phyloP scores from a whole-genome alignment of 2,797 vertebrate species.

The Helostoma temminkii region DNA sequence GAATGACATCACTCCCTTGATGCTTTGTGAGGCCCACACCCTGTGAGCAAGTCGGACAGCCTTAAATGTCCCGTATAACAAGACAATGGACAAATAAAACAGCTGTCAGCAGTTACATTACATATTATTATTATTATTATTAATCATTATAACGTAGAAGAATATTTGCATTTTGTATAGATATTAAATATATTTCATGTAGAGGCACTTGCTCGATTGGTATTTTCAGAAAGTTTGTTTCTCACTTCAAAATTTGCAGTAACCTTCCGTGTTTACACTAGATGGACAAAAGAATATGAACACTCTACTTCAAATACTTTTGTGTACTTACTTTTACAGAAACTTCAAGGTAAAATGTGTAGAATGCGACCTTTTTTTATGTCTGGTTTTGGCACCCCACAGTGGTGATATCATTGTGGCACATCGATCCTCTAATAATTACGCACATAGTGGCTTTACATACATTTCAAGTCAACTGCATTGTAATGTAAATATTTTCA shows the following conservation, averaged over 20 bases:
- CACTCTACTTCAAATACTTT: neutral
- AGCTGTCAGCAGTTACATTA: slow-evolving; percentile 9
- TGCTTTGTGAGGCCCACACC: slow-evolving; percentile 69
- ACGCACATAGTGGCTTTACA: too few species aligned
- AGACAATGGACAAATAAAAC: slow-evolving; percentile 12
- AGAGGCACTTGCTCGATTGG: neutral
- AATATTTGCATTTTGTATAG: neutral
- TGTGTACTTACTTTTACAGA: neutral
- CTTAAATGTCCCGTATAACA: slow-evolving; percentile 14
- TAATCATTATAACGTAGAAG: neutral
- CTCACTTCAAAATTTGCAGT: neutral
- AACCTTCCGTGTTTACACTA: neutral
- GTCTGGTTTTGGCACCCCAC: neutral
- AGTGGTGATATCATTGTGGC: neutral
- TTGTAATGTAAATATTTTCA: neutral
- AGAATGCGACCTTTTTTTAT: neutral
- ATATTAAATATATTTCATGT: neutral
- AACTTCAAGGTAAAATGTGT: too few species aligned
- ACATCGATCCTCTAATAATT: too few species aligned
- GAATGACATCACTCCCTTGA: slow-evolving; percentile 79
- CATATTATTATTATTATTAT: neutral
- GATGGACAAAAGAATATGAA: neutral
- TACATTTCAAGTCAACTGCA: neutral
- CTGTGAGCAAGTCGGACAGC: slow-evolving; percentile 38
- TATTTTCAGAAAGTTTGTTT: neutral